Evolutionary conservation across 2,888 invertebrate genomes (phyloP).

Genomic region (Anoplius nigerrimus): DNA sequence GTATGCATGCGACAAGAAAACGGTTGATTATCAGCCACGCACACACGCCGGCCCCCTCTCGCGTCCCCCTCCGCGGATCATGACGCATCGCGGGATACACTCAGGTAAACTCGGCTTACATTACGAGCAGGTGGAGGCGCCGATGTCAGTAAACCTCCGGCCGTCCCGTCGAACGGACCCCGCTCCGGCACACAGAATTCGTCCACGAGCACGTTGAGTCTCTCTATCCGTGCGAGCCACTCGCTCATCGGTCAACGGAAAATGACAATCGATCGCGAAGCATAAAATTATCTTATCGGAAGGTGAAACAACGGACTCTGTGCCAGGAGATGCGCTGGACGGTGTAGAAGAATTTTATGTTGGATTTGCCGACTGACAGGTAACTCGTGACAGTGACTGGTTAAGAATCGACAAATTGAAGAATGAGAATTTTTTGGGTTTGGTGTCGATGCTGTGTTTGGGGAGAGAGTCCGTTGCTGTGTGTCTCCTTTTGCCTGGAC

Average conservation of each 20-base stretch:
- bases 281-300: not conserved
- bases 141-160: conserved; percentile 71
- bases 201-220: not conserved
- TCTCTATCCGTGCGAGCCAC: too few species aligned
- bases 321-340: conserved; percentile 5
- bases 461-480: too few species aligned
- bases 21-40: conserved; percentile 41
- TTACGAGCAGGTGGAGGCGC: conserved; percentile 68
- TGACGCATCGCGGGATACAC: conserved; percentile 63
- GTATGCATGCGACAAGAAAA: conserved; percentile 39
- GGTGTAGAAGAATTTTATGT: not conserved
- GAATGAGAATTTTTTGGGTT: too few species aligned
- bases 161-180: conserved; percentile 55
- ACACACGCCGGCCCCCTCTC: conserved; percentile 31
- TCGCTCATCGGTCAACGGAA: not conserved
- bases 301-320: not conserved
- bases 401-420: not conserved
- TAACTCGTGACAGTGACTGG: not conserved
- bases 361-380: not conserved
- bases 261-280: not conserved
- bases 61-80: conserved; percentile 55
- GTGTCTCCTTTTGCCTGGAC: not conserved
- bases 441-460: too few species aligned
- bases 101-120: conserved; percentile 65
- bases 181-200: not conserved